Evolutionary conservation across 2,888 invertebrate genomes (phyloP), one percentile per base, ranked within the genome.

Genomic region (Drepanosiphum platanoidis): DNA sequence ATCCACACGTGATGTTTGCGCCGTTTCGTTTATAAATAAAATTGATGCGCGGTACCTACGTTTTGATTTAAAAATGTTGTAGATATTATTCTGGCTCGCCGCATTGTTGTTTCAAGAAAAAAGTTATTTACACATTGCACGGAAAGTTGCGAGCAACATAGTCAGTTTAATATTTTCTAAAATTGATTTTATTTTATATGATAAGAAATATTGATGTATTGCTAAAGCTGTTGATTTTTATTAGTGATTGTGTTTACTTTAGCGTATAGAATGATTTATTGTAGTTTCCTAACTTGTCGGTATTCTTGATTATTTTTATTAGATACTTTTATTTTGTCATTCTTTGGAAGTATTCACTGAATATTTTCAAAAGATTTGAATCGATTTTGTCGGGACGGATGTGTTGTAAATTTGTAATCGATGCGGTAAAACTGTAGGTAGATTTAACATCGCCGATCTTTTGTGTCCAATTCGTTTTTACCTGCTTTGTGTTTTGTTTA

Each of bases 221-320:
- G 64, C 27, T 61, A 61, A 9, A 27, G 61, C 61, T 64, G 22
- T 74, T 74, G 46, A 52, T 74, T 58, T 52, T 75, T 58, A 34
- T 75, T 75, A 32, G 34, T 52, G 52, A 74, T 75, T 34, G 34
- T 75, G 52, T 75, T 75, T 58, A 75, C n/a, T 75, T 58, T 75
- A 58, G 13, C 58, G n/a, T 34, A 58, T 36, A 34, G 34, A 66
- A 79, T 66, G 78, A 79, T 79, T 79, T 79, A 79, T 79, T 32
- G 66, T 66, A 18, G 66, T 79, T 66, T 79, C 22, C 39, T 42
- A 66, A 32, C 30, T 66, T 46, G 66, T 22, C n/a, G 13, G 66
- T n/a, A 13, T 66, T 66, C n/a, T 42, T n/a, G 42, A 66, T 32
- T 66, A 42, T 66, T 46, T 66, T 32, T 32, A 32, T 52, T 18